phyloP scores from a whole-genome alignment of 2,797 vertebrate genomes.

The Numenius phaeopus region DNA sequence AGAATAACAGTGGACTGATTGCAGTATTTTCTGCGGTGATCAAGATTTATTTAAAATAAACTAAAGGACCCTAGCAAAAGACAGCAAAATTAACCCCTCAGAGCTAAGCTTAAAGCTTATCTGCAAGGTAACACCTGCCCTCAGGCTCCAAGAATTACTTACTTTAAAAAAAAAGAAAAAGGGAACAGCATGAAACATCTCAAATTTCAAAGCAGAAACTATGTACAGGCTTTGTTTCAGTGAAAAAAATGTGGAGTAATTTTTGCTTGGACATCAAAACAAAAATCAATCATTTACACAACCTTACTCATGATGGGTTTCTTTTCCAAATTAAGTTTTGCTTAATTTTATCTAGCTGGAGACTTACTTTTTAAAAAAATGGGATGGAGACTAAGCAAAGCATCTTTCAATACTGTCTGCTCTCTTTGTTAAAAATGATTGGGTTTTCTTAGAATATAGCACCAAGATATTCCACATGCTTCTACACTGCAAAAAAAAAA shows the following conservation, averaged over 20 bases:
- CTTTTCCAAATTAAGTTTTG: background rate
- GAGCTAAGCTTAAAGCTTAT: background rate
- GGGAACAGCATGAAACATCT: background rate
- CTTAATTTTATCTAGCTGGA: background rate
- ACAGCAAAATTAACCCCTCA: background rate
- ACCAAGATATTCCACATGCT: background rate
- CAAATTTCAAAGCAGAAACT: background rate
- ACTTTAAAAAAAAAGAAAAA: background rate
- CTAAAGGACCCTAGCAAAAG: background rate
- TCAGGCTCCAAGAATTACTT: background rate
- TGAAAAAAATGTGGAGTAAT: fast-evolving
- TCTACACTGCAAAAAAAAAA: background rate
- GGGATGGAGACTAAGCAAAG: background rate
- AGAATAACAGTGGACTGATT: background rate
- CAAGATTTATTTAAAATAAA: background rate
- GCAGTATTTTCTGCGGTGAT: background rate
- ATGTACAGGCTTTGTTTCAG: background rate
- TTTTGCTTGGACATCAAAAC: background rate
- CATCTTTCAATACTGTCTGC: background rate
- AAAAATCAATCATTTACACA: background rate
- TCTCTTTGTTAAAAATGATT: background rate
- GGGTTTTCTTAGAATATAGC: background rate
- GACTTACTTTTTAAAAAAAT: background rate
- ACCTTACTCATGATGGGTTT: fast-evolving
- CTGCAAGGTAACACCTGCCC: background rate